Evolutionary conservation across 2,113 vertebrate genomes (phyloP), one percentile per base, ranked within the genome.

Genomic region (Rhineura floridana): DNA sequence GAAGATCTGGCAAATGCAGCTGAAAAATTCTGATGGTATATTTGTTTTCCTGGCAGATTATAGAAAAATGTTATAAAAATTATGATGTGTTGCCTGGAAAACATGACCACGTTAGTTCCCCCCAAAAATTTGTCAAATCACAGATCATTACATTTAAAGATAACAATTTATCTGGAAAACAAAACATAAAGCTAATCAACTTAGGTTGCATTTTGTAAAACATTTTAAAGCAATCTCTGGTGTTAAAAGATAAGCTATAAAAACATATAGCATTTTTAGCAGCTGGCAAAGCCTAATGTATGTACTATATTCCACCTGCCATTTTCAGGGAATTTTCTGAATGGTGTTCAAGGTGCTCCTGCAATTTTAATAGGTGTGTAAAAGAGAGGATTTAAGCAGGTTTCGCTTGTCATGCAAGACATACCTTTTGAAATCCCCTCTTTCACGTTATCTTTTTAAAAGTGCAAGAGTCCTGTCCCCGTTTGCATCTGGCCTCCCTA

Each of bases 151-250:
- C 28, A 52, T 50, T 78, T 78, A 78, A 50, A 15, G 12, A 50
- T 78, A n/a, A 78, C 46, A 78, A 50, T 33, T 78, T 78, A 78
- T 4, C 46, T 33, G 46, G 30, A 78, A 78, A 78, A 78, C 11
- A 17, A 70, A 36, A 70, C 30, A 70, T 33, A 36, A 78, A 46
- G 28, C 28, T 50, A 78, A 78, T 33, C 3, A 48, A 78, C 28
- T 77, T 48, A 19, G 44, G 28, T 30, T 48, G 21, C 46, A 0
- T 0, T 0, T 0, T 28, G 33, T 9, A 86, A n/a, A 81, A 2
- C 30, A 23, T 48, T 83, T 83, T 23, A 36, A 70, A 72, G 17
- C 11, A 23, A 39, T 50, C 1, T 30, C 46, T 70, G 46, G 52
- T 17, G 52, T 69, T 48, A 62, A 63, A 48, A 4, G n/a, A 15